Evolutionary conservation across 2,888 invertebrate genomes (phyloP), one percentile per base, ranked within the genome.

Genomic region (Isoperla grammatica): DNA sequence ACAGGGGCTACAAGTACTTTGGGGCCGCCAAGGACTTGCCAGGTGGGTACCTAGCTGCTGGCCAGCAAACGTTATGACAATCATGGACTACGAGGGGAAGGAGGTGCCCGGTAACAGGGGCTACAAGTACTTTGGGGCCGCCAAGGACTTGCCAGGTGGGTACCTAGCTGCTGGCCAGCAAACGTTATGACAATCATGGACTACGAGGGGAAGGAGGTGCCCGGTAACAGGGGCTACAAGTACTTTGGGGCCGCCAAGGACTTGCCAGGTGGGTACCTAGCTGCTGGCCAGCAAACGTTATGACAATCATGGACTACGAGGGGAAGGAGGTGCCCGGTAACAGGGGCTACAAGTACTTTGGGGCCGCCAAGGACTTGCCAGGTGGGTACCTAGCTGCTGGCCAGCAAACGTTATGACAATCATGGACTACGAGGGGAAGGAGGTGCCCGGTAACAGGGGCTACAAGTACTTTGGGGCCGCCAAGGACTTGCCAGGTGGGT

Each of bases 391-490:
- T n/a, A n/a, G n/a, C n/a, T n/a, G n/a, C n/a, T n/a, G n/a, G n/a
- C n/a, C n/a, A n/a, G n/a, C n/a, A n/a, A n/a, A n/a, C n/a, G n/a
- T n/a, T n/a, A n/a, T n/a, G n/a, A n/a, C n/a, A n/a, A 94, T 95
- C 91, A 79, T 94, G 58, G 94, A 95, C 73, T 89, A 93, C 67
- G 93, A 94, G 72, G 94, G 93, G 1, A 89, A 92, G 69, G 99
- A 99, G 76, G 97, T 98, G 0, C 96, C 97, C 0, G 97, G 98
- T 12, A 97, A 96, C 75, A 83, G 94, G 66, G 98, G 99, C 0
- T 99, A 99, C 75, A 97, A 98, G 76, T 99, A 98, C 76, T 98
- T 98, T 75, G 98, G 97, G 37, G 97, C 97, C 19, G 95, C 97
- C 0, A 95, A 95, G 75, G 98, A 99, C 76, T 78, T 99, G 66